Evolutionary conservation across 2,888 invertebrate species (phyloP), one percentile per base, ranked within the genome.

Genomic region (Napeogenes inachia): DNA sequence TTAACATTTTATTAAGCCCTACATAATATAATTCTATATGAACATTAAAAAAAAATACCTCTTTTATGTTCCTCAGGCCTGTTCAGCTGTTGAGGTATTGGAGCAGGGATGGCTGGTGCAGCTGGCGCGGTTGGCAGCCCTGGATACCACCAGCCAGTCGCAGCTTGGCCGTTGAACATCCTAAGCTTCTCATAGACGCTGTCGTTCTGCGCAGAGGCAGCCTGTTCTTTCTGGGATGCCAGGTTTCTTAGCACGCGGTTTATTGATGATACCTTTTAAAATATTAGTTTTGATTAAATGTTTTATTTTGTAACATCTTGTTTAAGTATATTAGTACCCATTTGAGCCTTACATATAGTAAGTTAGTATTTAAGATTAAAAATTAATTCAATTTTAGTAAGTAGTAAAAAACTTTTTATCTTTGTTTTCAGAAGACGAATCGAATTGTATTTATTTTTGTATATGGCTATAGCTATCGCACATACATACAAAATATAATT

Each of bases 181-280:
- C 98, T 92, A 72, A 98, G 91, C 89, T 98, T 98, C 89, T 98
- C 98, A 88, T 98, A 98, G 56, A 97, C 97, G 69, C 96, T 96
- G 87, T 98, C 98, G 82, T 94, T 95, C 77, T 95, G 94, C 71
- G 94, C 93, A 12, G 75, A 75, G 54, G 94, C 94, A 74, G 97
- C 96, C 85, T 97, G 97, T 89, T 98, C 99, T 87, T 98, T 99
- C 88, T 98, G 98, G 58, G 98, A 97, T 35, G 98, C 98, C 76
- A 99, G 92, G 91, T 99, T 99, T 69, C 99, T 92, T 64, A 99
- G 93, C 66, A 99, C 99, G 74, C 99, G 95, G 92, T 99, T 99
- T 87, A 99, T 99, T 78, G 98, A 98, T 68, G 98, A 98, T 71
- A 98, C 98, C 98, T 98, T 92, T 5, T 50, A 54, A 45, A 12